Evolutionary conservation across 2,888 invertebrate species (phyloP).

Genomic region (Chironomus tentans): DNA sequence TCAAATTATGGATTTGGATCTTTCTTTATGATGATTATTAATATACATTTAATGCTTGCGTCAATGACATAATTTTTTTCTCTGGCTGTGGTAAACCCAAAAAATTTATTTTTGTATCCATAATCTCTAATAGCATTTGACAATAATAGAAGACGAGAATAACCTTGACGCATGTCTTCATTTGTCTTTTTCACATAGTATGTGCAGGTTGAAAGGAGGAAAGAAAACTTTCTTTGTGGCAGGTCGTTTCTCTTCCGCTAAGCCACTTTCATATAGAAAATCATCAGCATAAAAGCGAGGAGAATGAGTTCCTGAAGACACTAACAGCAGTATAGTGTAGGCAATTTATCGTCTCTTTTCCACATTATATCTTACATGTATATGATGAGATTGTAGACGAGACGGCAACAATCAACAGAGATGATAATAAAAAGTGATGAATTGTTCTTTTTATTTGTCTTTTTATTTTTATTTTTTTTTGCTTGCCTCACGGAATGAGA

Average conservation of each 20-base stretch:
- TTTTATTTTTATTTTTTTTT: not conserved
- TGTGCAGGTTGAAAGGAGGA: not conserved
- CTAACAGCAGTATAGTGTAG: not conserved
- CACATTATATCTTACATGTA: not conserved
- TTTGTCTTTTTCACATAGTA: not conserved
- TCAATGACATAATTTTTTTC: not conserved
- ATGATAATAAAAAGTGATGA: constrained; percentile 21
- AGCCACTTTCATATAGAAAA: not conserved
- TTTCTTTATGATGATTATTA: not conserved
- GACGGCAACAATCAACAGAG: constrained; percentile 3
- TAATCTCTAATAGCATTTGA: not conserved
- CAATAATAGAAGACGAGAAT: not conserved
- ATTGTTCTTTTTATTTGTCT: constrained; percentile 22
- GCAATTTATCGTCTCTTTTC: not conserved
- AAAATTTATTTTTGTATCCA: not conserved
- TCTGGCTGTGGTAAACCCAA: not conserved
- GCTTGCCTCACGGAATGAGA: too few relatives aligned
- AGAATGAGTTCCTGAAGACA: not conserved
- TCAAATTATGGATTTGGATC: too few relatives aligned
- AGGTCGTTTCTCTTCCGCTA: not conserved
- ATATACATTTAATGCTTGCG: not conserved
- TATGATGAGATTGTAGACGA: not conserved
- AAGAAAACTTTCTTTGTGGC: not conserved
- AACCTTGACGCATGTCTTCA: not conserved
- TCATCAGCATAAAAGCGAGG: not conserved